A percentile compares a stretch with the other conserved stretches of the same genome.
phyloP scores from a whole-genome alignment of 2,113 vertebrate species.

The Orthonyx spaldingii region DNA sequence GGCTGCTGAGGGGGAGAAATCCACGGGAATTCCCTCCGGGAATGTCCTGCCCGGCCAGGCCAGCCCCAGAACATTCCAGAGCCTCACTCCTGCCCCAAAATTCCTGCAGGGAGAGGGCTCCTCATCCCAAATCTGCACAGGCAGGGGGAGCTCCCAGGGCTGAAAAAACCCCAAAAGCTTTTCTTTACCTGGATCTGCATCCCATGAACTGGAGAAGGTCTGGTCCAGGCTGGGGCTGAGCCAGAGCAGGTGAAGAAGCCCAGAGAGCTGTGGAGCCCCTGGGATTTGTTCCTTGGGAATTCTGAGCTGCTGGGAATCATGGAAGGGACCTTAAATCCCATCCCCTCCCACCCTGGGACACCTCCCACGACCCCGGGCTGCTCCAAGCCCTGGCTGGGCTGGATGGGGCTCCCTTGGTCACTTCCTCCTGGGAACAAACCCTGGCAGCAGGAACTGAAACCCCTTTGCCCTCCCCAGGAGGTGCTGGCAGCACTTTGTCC shows the following conservation, averaged over 20 bases:
- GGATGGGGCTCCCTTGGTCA: background rate
- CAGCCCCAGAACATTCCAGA: background rate
- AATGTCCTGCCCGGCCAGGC: background rate
- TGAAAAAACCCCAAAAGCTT: background rate
- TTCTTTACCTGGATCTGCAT: background rate
- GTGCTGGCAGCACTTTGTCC: background rate
- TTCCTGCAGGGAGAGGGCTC: background rate
- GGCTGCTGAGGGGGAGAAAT: background rate
- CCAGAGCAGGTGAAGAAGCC: background rate
- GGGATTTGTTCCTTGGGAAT: background rate
- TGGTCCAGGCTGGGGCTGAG: background rate
- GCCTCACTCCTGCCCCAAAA: background rate
- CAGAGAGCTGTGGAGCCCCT: background rate
- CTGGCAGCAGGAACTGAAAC: background rate
- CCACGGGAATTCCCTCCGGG: background rate
- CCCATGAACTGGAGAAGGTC: background rate
- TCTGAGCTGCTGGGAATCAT: background rate
- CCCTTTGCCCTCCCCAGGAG: background rate
- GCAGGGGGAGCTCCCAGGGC: background rate
- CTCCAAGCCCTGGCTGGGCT: background rate
- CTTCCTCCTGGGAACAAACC: background rate
- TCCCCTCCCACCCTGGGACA: background rate
- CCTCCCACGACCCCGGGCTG: background rate
- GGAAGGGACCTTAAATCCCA: background rate
- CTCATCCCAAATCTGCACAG: background rate